Evolutionary conservation across 2,113 vertebrate species (phyloP).

Genomic region (Spea bombifrons): DNA sequence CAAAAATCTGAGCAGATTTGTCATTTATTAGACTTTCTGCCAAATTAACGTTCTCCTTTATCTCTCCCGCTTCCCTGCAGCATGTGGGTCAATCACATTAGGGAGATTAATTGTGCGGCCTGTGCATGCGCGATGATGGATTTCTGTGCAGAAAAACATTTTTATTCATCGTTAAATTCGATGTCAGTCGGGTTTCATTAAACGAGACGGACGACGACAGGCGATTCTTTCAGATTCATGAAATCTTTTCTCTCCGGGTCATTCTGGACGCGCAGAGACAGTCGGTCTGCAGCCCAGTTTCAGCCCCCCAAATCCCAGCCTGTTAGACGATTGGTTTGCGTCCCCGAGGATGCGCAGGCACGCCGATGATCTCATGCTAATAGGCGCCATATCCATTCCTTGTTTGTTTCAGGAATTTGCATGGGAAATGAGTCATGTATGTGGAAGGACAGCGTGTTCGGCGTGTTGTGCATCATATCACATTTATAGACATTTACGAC

Average conservation of each 20-base stretch:
- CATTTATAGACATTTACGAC: no score
- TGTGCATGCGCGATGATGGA: not conserved
- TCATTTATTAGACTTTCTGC: slow-evolving; percentile 3
- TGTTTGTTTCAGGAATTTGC: no score
- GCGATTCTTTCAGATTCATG: not conserved
- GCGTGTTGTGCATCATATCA: no score
- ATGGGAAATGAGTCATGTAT: no score
- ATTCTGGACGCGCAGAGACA: slow-evolving; percentile 16
- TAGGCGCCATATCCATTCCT: not conserved
- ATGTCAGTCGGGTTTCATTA: not conserved
- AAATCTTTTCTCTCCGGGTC: slow-evolving; percentile 4
- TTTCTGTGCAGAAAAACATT: not conserved
- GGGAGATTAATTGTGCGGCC: not conserved
- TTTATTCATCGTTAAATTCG: not conserved
- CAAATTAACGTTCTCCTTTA: not conserved
- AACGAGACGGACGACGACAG: not conserved
- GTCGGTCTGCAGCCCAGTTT: slow-evolving; percentile 13
- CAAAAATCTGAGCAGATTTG: not conserved
- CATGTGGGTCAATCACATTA: slow-evolving; percentile 12
- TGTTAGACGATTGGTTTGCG: no score
- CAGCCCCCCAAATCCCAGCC: not conserved
- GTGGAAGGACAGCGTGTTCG: no score
- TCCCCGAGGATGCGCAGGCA: not conserved
- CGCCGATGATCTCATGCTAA: not conserved
- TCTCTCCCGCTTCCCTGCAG: not conserved